Percentiles rank a stretch among this genome's conserved stretches.
Conservation (phyloP, 2,797 vertebrate species). For the Tachyglossus aculeatus region DNA sequence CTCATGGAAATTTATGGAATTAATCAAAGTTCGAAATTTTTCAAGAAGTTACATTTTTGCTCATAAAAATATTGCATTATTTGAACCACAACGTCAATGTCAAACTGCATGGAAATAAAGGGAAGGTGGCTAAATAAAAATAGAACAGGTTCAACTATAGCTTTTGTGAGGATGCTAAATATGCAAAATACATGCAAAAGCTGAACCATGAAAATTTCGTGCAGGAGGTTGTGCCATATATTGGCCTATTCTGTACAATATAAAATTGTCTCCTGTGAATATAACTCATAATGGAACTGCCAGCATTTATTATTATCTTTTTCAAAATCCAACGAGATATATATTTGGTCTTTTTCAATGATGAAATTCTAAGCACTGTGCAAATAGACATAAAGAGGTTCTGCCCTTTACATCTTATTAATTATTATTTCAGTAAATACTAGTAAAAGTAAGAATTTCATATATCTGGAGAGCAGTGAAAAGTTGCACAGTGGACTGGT, state of each 20-base stretch:
- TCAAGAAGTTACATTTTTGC: constrained; percentile 63
- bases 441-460: too few species aligned
- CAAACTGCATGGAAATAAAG: constrained; percentile 74
- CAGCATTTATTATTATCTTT: constrained; percentile 76
- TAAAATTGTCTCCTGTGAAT: constrained; percentile 80
- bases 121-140: constrained; percentile 78
- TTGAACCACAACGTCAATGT: constrained; percentile 71
- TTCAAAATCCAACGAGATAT: constrained; percentile 70
- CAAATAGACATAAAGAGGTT: constrained; percentile 49
- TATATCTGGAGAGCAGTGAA: too few species aligned
- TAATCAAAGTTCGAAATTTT: constrained; percentile 62
- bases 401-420: constrained; percentile 39
- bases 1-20: constrained; percentile 29
- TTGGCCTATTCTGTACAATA: constrained; percentile 80
- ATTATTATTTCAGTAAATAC: too few species aligned
- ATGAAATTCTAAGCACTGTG: constrained; percentile 61
- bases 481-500: too few species aligned
- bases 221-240: constrained; percentile 75
- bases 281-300: constrained; percentile 75
- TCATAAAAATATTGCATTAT: constrained; percentile 76
- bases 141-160: constrained; percentile 80
- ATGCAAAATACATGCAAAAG: constrained; percentile 81
- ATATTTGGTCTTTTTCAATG: constrained; percentile 68
- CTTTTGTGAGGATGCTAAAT: constrained; percentile 79
- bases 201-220: constrained; percentile 80